Evolutionary conservation across 1,140 invertebrate genomes (phyloP).

Genomic region (Drosophila equinoxialis): DNA sequence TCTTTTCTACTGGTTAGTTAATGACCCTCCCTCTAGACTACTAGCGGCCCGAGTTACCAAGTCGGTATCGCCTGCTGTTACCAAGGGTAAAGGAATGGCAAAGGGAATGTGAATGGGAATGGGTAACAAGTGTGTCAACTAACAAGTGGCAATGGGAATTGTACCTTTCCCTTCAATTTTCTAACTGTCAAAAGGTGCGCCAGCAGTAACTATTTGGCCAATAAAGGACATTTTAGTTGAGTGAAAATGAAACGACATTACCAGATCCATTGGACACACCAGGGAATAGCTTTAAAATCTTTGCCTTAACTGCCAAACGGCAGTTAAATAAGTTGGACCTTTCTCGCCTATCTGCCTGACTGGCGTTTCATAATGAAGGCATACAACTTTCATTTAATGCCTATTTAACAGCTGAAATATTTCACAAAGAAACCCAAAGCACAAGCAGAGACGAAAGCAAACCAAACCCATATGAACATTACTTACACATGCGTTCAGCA

Average conservation of each 20-base stretch:
- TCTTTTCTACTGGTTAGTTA: conserved; percentile 32
- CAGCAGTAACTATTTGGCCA: conserved; percentile 6
- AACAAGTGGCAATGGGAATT: conserved; percentile 40
- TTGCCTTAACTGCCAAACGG: background rate
- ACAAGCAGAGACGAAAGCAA: background rate
- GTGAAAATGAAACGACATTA: conserved; percentile 37
- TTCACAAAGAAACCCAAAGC: conserved; percentile 26
- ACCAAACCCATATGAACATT: conserved; percentile 19
- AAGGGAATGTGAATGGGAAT: too few species aligned
- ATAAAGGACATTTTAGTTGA: conserved; percentile 19
- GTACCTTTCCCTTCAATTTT: conserved; percentile 1
- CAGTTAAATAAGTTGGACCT: background rate
- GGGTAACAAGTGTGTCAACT: conserved; percentile 31
- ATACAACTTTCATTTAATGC: conserved; percentile 6
- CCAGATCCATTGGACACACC: background rate
- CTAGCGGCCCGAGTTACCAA: background rate
- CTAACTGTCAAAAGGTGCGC: conserved; percentile 28
- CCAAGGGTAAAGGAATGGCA: background rate
- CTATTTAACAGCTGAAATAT: conserved; percentile 37
- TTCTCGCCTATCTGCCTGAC: conserved; percentile 11
- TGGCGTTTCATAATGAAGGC: conserved; percentile 28
- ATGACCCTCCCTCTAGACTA: conserved; percentile 32
- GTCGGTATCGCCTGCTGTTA: background rate
- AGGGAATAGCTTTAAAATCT: background rate
- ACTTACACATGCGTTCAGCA: conserved; percentile 31